A percentile compares a stretch with the other conserved stretches of the same genome.
phyloP scores from a whole-genome alignment of 1,140 invertebrate species.

The Drosophila ananassae region DNA sequence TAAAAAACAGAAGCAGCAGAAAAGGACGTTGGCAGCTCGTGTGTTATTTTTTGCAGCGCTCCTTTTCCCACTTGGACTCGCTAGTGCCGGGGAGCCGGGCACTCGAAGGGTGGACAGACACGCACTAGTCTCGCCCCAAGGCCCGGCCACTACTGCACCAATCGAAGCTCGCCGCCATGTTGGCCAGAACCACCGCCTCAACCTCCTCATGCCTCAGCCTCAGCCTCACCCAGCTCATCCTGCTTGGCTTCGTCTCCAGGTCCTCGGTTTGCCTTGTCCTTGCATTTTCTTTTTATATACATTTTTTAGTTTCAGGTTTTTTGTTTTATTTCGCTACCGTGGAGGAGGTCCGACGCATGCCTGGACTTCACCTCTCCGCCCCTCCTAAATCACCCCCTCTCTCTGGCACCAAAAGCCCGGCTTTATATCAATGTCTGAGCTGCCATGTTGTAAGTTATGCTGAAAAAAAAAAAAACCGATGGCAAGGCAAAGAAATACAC shows the following conservation, averaged over 20 bases:
- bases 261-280: conserved; percentile 70
- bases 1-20: conserved; percentile 29
- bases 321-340: conserved; percentile 57
- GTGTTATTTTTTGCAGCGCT: conserved; percentile 29
- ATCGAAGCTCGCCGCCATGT: conserved; percentile 72
- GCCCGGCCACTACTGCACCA: conserved; percentile 58
- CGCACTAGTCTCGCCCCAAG: conserved; percentile 67
- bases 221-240: conserved; percentile 17
- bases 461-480: conserved; percentile 40
- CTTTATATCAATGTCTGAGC: conserved; percentile 80
- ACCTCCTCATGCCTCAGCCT: neutral
- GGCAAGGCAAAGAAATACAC: conserved; percentile 30
- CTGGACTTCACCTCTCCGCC: conserved; percentile 28
- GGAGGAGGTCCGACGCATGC: conserved; percentile 64
- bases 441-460: conserved; percentile 79
- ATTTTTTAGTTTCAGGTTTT: conserved; percentile 68
- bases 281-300: conserved; percentile 78
- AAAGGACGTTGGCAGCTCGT: conserved; percentile 34
- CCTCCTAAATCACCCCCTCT: conserved; percentile 1
- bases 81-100: neutral
- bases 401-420: conserved; percentile 24
- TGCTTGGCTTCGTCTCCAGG: conserved; percentile 27
- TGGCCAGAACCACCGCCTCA: conserved; percentile 23
- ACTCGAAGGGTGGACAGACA: conserved; percentile 52
- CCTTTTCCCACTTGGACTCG: conserved; percentile 24